Base-by-base conservation (phyloP, 2,113 vertebrate genomes). In the Podarcis cretensis region DNA sequence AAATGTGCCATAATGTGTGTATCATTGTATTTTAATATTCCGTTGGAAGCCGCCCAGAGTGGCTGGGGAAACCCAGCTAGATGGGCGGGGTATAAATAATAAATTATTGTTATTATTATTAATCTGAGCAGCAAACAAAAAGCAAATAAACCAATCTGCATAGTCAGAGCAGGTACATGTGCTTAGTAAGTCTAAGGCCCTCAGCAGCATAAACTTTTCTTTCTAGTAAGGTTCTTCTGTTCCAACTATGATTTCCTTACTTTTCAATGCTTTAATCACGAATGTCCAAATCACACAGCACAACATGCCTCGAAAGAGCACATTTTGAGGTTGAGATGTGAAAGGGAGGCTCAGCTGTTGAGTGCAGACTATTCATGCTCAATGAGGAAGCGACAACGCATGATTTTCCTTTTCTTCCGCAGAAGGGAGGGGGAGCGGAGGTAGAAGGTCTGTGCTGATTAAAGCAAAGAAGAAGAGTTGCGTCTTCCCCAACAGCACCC, bases 401-500 rank as follows among this genome's bases (percentile, higher is more conserved):
- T 32, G 18, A n/a, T 73, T 14, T 21, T 27, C 30, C 16, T 57
- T 48, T 3, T 7, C 27, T 68, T 5, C 13, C 23, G 73, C 6
- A 81, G 3, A 43, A 8, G 43, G 7, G 6, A 8, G 43, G 43
- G 43, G 43, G 43, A 43, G 69, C 2, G 27, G 21, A 84, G 9
- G 3, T 30, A 78, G n/a, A 89, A 83, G 83, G 85, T 83, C 83
- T 91, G 73, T 75, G 75, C 69, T 89, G 66, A 82, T 71, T 71
- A n/a, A 83, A 69, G 27, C 2, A 27, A 57, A 59, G 48, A 54
- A 85, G 71, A 27, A 81, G 21, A 80, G 2, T 27, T 23, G 63
- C 27, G 27, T 40, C 75, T 71, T 80, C 65, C 71, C 85, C n/a
- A 71, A 27, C 21, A 69, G 43, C 65, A 35, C 82, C 86, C 35